phyloP scores from a whole-genome alignment of 2,113 vertebrate species.

The human (Homo sapiens) region DNA sequence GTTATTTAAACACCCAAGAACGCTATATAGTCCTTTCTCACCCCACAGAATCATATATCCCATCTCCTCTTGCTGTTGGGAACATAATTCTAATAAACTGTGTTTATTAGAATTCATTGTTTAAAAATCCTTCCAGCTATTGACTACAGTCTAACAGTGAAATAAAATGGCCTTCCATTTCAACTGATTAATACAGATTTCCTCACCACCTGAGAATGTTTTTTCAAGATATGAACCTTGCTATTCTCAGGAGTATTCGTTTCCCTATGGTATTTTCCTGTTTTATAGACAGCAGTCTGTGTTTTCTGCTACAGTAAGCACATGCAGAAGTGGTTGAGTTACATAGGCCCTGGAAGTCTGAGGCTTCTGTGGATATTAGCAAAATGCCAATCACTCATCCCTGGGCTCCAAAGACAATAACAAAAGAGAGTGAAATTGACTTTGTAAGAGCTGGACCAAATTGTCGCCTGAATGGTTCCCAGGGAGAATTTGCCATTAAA shows the following conservation, averaged over 20 bases:
- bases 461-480: not conserved
- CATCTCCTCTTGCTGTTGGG: not conserved
- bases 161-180: conserved; percentile 77
- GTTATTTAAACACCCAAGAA: not conserved
- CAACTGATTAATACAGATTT: conserved; percentile 74
- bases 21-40: not conserved
- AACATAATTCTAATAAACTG: not conserved
- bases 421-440: conserved; percentile 32
- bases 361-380: conserved; percentile 2
- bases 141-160: conserved; percentile 68
- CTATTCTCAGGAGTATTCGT: conserved; percentile 73
- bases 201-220: conserved; percentile 54
- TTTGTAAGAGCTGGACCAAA: not conserved
- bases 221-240: conserved; percentile 64
- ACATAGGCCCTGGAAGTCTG: not conserved
- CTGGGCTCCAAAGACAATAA: conserved; percentile 5
- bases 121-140: conserved; percentile 49
- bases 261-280: conserved; percentile 73
- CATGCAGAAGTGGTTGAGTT: conserved; percentile 35
- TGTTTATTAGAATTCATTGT: conserved; percentile 53
- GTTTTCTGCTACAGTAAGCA: conserved; percentile 74
- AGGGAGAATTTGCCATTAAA: conserved; percentile 22
- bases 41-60: not conserved
- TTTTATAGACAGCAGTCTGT: conserved; percentile 74
- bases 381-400: conserved; percentile 51